A percentile compares a stretch with the other conserved stretches of the same genome.
phyloP scores from a whole-genome alignment of 1,140 invertebrate genomes.

The Papilio aristodemus region DNA sequence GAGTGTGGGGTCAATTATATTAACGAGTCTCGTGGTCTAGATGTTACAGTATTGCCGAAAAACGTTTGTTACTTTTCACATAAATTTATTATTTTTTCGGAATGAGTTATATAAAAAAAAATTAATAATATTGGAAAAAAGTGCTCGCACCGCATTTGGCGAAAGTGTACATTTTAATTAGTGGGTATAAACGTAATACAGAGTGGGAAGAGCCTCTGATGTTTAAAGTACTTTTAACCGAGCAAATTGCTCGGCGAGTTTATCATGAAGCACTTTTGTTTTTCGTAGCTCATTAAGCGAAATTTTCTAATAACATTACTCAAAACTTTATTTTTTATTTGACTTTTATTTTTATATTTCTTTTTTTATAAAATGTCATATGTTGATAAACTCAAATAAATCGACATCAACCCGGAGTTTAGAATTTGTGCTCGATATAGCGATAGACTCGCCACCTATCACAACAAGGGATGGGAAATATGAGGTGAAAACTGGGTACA shows the following conservation, averaged over 20 bases:
- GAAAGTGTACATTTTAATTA: neutral
- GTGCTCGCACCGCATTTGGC: no score
- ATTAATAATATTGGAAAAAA: no score
- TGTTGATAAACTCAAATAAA: no score
- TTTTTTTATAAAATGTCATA: no score
- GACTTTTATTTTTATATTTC: no score
- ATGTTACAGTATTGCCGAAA: neutral
- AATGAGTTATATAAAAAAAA: no score
- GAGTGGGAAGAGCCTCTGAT: neutral
- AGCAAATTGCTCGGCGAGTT: constrained; percentile 1
- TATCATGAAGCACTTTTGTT: constrained; percentile 8
- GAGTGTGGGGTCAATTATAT: constrained; percentile 7
- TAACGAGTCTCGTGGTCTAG: neutral
- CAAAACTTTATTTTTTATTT: no score
- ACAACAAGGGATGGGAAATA: no score
- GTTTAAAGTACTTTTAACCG: constrained; percentile 4
- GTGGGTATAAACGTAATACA: neutral
- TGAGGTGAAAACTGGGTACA: no score
- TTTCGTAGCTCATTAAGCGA: neutral
- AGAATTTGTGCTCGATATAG: no score
- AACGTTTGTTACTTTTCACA: neutral
- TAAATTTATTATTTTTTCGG: neutral
- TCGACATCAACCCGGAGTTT: no score
- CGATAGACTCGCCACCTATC: no score
- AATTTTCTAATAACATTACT: neutral